Evolutionary conservation across 2,797 vertebrate species (phyloP).

Genomic region (Myotis myotis): DNA sequence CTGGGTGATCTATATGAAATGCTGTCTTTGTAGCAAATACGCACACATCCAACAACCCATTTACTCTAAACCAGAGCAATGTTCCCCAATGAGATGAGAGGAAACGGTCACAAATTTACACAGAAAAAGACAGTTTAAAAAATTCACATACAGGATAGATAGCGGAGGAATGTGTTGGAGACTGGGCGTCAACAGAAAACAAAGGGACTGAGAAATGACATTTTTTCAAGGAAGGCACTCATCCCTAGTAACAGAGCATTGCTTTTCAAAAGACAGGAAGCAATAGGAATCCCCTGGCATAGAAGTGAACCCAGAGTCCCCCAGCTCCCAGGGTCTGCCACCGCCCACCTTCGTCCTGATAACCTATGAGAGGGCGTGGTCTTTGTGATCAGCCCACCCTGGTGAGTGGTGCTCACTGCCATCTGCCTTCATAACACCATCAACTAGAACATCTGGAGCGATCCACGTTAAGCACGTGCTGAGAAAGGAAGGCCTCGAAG

Average conservation of each 20-base stretch:
- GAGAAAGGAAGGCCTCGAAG: background rate
- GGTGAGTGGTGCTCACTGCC: background rate
- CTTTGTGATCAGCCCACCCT: background rate
- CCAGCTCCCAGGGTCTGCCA: background rate
- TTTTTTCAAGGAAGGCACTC: background rate
- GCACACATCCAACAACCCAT: background rate
- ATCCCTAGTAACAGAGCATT: background rate
- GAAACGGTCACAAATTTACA: background rate
- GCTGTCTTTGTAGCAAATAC: background rate
- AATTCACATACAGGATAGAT: background rate
- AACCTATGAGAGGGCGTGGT: background rate
- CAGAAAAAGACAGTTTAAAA: background rate
- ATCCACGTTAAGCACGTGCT: rapidly evolving
- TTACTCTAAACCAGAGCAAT: background rate
- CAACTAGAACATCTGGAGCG: background rate
- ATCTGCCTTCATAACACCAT: background rate
- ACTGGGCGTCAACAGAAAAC: background rate
- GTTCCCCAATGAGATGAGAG: background rate
- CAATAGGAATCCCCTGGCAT: background rate
- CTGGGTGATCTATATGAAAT: background rate
- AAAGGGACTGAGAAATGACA: background rate
- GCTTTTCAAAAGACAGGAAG: background rate
- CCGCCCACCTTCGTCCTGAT: background rate
- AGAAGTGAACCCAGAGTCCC: background rate
- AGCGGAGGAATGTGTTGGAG: background rate